Evolutionary conservation across 2,888 invertebrate species (phyloP).

Genomic region (Entomobrya proxima): DNA sequence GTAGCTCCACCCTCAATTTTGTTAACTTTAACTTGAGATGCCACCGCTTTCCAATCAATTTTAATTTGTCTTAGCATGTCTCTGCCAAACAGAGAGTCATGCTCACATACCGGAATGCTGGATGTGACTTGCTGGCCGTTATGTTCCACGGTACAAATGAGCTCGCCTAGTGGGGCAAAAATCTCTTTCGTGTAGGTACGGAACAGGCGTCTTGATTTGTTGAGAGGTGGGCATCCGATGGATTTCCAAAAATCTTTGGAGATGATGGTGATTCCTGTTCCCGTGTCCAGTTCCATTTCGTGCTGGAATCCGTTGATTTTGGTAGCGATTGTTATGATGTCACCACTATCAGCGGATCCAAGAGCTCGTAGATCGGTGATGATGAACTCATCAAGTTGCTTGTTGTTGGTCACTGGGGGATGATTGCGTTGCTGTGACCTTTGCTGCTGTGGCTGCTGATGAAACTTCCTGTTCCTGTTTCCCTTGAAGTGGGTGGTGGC

Average conservation of each 20-base stretch:
- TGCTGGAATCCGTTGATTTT: conserved; percentile 33
- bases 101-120: conserved; percentile 17
- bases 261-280: conserved; percentile 27
- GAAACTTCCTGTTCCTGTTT: neutral
- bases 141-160: neutral
- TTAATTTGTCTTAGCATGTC: conserved; percentile 49
- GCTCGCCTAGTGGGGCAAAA: neutral
- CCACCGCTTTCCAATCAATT: conserved; percentile 61
- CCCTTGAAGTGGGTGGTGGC: no score
- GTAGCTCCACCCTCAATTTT: neutral
- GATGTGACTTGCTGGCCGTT: neutral
- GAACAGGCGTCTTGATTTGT: neutral
- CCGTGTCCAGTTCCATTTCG: conserved; percentile 55
- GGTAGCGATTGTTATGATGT: neutral
- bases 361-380: no score
- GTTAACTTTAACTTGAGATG: neutral
- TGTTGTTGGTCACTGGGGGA: neutral
- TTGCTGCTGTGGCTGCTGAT: neutral
- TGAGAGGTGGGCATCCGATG: neutral
- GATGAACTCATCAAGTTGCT: neutral
- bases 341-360: no score
- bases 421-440: no score
- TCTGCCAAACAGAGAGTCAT: conserved; percentile 59
- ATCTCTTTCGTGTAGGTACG: conserved; percentile 9
- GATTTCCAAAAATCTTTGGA: conserved; percentile 22